Evolutionary conservation across 2,888 invertebrate species (phyloP), one percentile per base, ranked within the genome.

Genomic region (Onchidella celtica): DNA sequence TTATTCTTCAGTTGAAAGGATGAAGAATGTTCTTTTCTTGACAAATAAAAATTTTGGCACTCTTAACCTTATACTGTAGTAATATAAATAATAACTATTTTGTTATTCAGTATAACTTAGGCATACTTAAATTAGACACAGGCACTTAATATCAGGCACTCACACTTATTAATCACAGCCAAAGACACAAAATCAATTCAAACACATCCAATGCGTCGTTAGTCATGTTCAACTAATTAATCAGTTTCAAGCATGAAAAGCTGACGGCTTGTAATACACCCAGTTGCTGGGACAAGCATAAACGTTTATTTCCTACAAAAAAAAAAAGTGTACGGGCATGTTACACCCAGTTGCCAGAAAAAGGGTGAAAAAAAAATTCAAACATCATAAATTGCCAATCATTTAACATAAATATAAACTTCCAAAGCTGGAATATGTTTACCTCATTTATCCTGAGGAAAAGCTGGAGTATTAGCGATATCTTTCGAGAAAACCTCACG

Each of bases 341-440:
- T 61, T 61, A 61, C 61, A 61, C 61, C 61, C 47, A 47, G 47
- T 47, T 47, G 47, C 47, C 47, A 47, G 47, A 47, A 47, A 47
- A 47, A 47, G 47, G 61, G 27, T 4, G n/a, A 61, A 61, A 61
- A 61, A 61, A 61, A 61, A 14, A 61, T 24, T 61, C 61, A 61
- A 61, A 61, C 61, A 6, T 61, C 11, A 61, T 61, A 61, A 61
- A 61, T 61, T 21, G 27, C 61, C 6, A 9, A 61, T 24, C n/a
- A 24, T n/a, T n/a, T 61, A 27, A 61, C 27, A 24, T 61, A 27
- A 61, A 61, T 21, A n/a, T 24, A 24, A 24, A 61, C 9, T 61
- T 61, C 27, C 27, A 27, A 61, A 61, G n/a, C n/a, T 24, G n/a
- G 61, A 61, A 27, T 27, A 61, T 61, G 27, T 61, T 61, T 27